Base-by-base conservation (phyloP, 1,140 invertebrate genomes). In the Zaprionus capensis region DNA sequence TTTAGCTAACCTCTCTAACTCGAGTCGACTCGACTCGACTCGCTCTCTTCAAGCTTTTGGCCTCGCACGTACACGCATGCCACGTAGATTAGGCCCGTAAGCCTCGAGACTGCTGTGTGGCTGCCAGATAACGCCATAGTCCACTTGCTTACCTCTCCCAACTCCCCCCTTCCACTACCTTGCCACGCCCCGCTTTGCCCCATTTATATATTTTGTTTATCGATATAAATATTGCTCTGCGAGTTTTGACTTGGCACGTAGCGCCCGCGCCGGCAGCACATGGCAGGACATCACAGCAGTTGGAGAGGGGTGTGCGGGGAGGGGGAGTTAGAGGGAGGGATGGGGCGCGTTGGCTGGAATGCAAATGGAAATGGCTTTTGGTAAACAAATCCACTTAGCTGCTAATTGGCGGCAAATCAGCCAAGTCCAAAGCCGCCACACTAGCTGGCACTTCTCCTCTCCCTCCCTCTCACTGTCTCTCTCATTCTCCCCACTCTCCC, bases 371-470 rank as follows among this genome's bases (percentile, higher is more conserved):
- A 66, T 76, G 69, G 72, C 74, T 74, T 82, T 77, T 56, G 67
- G 78, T 81, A 72, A 71, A 78, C 75, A 87, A 87, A 87, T 87
- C 84, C 84, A 87, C 84, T 87, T 87, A 87, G 84, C 73, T 83
- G 78, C 84, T 87, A 87, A 87, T 87, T 87, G 84, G 84, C 84
- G 84, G 84, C 84, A 87, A 83, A 87, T 83, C 83, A 81, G 80
- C 41, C 55, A 65, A 65, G 51, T 41, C 38, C 15, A 17, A 63
- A 26, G 9, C 31, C 11, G 6, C 20, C 15, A 22, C 46, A 34
- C 31, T 31, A 17, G 34, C 22, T 28, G 15, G 2, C 36, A n/a
- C n/a, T 41, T 12, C 20, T 31, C 15, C 31, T 26, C 51, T 26
- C 22, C 9, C n/a, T 26, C n/a, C 44, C 24, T 22, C 51, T 20